Conservation (phyloP, 2,888 invertebrate genomes). For the Morinoia aosen region DNA sequence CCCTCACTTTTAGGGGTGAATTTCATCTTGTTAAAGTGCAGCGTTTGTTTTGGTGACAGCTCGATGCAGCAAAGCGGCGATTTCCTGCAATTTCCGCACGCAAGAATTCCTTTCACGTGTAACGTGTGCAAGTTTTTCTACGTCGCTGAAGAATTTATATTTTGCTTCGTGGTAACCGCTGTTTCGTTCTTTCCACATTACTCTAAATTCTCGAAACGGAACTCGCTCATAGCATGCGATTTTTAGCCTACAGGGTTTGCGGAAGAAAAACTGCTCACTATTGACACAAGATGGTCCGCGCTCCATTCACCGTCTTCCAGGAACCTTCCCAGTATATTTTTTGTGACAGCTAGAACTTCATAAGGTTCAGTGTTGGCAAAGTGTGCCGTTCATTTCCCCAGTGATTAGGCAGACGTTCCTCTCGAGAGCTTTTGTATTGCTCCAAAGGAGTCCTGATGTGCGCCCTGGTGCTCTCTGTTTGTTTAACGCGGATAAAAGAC, state of each 20-base stretch:
- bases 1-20: slow-evolving; percentile 9
- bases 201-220: not conserved
- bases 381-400: slow-evolving; percentile 46
- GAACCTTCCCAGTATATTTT: not conserved
- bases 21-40: not conserved
- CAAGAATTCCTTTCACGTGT: not conserved
- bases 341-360: not conserved
- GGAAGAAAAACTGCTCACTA: not conserved
- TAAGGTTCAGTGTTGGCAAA: slow-evolving; percentile 2
- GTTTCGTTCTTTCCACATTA: not conserved
- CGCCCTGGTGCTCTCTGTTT: not conserved
- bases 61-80: not conserved
- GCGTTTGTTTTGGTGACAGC: slow-evolving; percentile 32
- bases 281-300: not conserved
- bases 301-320: not conserved
- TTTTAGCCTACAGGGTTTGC: not conserved
- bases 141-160: not conserved
- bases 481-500: slow-evolving; percentile 15
- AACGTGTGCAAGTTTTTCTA: not conserved
- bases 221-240: not conserved
- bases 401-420: slow-evolving; percentile 35
- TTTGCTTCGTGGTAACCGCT: not conserved
- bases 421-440: slow-evolving; percentile 31
- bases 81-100: not conserved
- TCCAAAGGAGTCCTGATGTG: not conserved